Percentiles rank a stretch among this genome's conserved stretches.
Conservation (phyloP, 92 coral and sea anemone genomes). For the Isaurus tuberculatus region DNA sequence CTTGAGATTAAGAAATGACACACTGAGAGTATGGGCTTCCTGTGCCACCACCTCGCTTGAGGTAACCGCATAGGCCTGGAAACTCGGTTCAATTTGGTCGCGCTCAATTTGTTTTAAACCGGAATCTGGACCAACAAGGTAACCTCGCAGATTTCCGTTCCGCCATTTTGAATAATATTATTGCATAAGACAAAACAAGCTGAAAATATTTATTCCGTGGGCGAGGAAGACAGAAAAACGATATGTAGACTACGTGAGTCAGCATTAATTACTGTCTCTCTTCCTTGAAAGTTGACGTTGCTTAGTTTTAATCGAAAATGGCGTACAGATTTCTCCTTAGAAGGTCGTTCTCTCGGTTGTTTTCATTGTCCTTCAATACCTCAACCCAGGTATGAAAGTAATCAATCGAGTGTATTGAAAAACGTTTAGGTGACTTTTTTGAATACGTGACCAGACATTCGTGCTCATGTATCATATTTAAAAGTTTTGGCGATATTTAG, state of each 20-base stretch:
- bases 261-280: not conserved
- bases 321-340: not conserved
- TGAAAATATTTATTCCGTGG: not conserved
- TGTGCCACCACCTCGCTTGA: too few species aligned
- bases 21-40: too few species aligned
- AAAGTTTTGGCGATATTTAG: too few species aligned
- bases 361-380: not conserved
- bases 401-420: not conserved
- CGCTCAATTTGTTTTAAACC: too few species aligned
- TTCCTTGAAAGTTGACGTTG: not conserved
- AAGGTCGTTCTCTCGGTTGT: slow-evolving; percentile 12
- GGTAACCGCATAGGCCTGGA: too few species aligned
- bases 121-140: not conserved
- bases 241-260: slow-evolving; percentile 14
- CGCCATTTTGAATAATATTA: slow-evolving; percentile 24
- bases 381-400: slow-evolving; percentile 3
- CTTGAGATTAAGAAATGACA: too few species aligned
- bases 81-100: too few species aligned
- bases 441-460: not conserved
- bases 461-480: not conserved
- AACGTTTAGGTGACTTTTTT: not conserved
- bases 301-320: not conserved
- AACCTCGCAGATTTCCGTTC: not conserved
- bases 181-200: slow-evolving; percentile 2
- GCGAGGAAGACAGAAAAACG: not conserved